These are phyloP conservation scores for Netelia inedita DNA, from an alignment of 2,888 invertebrate genomes.

Conservation along the genomic window DNA sequence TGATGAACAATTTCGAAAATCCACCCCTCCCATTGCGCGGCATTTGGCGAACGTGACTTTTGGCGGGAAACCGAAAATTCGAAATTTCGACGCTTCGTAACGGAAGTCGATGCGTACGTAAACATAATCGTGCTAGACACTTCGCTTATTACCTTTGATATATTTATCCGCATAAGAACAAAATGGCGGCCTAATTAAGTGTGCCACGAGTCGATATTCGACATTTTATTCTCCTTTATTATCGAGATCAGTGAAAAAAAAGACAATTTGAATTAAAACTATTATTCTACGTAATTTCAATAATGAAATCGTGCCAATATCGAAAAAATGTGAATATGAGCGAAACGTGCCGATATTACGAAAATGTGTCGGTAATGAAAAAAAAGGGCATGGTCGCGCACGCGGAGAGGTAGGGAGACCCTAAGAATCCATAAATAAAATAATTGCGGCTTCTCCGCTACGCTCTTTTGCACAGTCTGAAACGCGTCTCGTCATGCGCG, in stretches of 20 bases:
- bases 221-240: conserved; percentile 77
- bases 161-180: conserved; percentile 66
- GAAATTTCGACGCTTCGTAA: not conserved
- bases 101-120: not conserved
- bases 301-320: too few species aligned
- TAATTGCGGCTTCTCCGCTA: conserved; percentile 72
- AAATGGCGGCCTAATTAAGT: conserved; percentile 83
- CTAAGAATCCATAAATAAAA: conserved; percentile 80
- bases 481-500: conserved; percentile 18
- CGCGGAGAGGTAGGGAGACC: conserved; percentile 38
- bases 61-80: conserved; percentile 54
- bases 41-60: conserved; percentile 38
- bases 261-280: too few species aligned
- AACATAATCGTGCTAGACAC: conserved; percentile 7
- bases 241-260: not conserved
- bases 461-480: conserved; percentile 9
- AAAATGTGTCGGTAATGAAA: not conserved
- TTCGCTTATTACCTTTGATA: not conserved
- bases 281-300: too few species aligned
- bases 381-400: conserved; percentile 51
- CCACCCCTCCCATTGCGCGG: conserved; percentile 25
- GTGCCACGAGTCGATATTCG: conserved; percentile 74
- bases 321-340: not conserved
- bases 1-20: conserved; percentile 48
- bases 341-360: not conserved